Evolutionary conservation across 2,888 invertebrate genomes (phyloP).

Genomic region (Urechis unicinctus): DNA sequence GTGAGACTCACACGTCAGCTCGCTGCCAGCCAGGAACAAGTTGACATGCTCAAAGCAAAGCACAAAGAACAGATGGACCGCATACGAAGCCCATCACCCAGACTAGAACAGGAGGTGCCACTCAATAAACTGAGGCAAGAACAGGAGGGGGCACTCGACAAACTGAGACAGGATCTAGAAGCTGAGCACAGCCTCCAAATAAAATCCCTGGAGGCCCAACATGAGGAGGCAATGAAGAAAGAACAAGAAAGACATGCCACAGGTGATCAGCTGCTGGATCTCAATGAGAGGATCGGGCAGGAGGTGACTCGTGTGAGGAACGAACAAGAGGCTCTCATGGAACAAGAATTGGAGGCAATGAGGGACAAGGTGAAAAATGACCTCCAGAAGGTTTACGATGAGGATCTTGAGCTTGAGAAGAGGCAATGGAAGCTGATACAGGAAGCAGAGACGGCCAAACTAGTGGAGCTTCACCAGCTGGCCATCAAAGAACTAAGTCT

Average conservation of each 20-base stretch:
- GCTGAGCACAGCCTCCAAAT: not conserved
- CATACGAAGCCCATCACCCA: not conserved
- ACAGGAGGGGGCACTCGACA: slow-evolving; percentile 7
- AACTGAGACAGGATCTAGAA: slow-evolving; percentile 5
- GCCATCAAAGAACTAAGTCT: slow-evolving; percentile 1
- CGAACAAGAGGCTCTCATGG: slow-evolving; percentile 2
- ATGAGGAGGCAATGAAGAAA: not conserved
- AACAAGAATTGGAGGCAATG: slow-evolving; percentile 5
- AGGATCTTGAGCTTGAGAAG: slow-evolving; percentile 13
- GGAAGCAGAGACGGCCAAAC: slow-evolving; percentile 23
- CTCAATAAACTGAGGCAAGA: not conserved
- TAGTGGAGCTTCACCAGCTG: slow-evolving; percentile 24
- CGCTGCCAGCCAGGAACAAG: not conserved
- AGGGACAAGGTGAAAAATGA: slow-evolving; percentile 4
- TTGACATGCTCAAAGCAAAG: not conserved
- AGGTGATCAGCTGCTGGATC: not conserved
- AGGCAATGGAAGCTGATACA: slow-evolving; percentile 14
- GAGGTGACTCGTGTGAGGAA: not conserved
- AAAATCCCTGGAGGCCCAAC: not conserved
- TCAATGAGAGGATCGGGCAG: slow-evolving; percentile 2
- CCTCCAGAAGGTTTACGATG: not conserved
- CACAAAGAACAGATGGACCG: slow-evolving; percentile 1
- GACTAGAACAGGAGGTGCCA: not conserved
- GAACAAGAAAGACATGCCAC: not conserved
- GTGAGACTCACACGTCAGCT: not conserved